Base-by-base conservation (phyloP, 2,113 vertebrate species). In the Brachypodius melanocephalos region DNA sequence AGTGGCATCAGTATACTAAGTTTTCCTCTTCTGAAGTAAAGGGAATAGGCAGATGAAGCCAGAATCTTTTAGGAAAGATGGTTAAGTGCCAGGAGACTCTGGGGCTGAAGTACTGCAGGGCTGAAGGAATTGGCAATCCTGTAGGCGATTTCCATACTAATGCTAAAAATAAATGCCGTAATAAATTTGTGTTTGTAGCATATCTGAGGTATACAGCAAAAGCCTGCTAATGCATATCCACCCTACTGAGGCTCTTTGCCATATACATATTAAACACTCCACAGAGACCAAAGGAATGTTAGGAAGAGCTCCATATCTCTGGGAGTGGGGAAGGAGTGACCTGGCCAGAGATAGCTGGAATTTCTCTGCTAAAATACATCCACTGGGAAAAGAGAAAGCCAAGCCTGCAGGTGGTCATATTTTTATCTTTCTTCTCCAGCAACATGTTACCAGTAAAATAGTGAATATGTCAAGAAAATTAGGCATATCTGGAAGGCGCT, bases 21-120 rank as follows among this genome's bases (percentile, higher is more conserved):
- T 90, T 96, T 94, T 96, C 88, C 66, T 88, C 74, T 88, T 91
- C 91, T 96, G 79, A 96, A 95, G 87, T 83, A 95, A 91, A 93
- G 36, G 93, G 91, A 96, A 90, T 80, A 90, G 79, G 67, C 15
- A 9, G 93, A 54, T 59, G 51, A 86, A 85, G 93, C 85, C 90
- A 96, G 89, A 80, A 88, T 91, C 89, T 96, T 96, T 97, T 95
- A 95, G 91, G 94, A 97, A 96, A 96, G 79, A 97, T 96, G 85
- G 75, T 74, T 88, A 91, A 67, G 51, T 77, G 82, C 95, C 93
- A 94, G 94, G 94, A 97, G 89, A 43, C 89, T 92, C 71, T 67
- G 61, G 71, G 71, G 46, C 29, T 83, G 58, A 92, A 89, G 38
- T 69, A 54, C 40, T 77, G 81, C 79, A 89, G 81, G 71, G 67